Evolutionary conservation across 2,113 vertebrate genomes (phyloP).

Genomic region (Spermophilus dauricus): DNA sequence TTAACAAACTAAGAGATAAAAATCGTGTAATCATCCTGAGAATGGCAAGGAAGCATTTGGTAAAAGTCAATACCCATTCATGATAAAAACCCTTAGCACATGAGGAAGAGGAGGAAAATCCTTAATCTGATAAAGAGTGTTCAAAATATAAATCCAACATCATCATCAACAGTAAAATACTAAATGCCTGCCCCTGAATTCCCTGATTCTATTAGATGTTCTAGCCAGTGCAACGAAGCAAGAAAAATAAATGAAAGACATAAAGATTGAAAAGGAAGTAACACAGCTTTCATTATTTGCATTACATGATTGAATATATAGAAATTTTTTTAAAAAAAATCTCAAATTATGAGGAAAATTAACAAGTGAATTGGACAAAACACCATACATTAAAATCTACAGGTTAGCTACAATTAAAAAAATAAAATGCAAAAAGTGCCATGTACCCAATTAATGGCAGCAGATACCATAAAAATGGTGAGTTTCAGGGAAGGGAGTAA

Average conservation of each 20-base stretch:
- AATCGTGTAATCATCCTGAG: not conserved
- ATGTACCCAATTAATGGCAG: not conserved
- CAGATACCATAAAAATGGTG: not conserved
- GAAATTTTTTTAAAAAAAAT: not conserved
- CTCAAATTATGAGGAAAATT: constrained; percentile 21
- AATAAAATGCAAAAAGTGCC: not conserved
- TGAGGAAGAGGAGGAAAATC: not conserved
- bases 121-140: not conserved
- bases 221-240: not conserved
- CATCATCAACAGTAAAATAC: not conserved
- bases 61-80: not conserved
- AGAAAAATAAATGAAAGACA: not conserved
- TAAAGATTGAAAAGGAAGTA: not conserved
- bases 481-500: not conserved
- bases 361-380: not conserved
- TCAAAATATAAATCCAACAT: not conserved
- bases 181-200: not conserved
- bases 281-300: not conserved
- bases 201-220: not conserved
- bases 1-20: constrained; percentile 5
- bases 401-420: not conserved
- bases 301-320: not conserved
- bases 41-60: not conserved
- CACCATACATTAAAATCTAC: not conserved
- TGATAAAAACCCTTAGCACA: not conserved